Percentiles rank a stretch among this genome's conserved stretches.
phyloP scores from a whole-genome alignment of 64 coral and sea anemone genomes.

The Cladopsammia gracilis region DNA sequence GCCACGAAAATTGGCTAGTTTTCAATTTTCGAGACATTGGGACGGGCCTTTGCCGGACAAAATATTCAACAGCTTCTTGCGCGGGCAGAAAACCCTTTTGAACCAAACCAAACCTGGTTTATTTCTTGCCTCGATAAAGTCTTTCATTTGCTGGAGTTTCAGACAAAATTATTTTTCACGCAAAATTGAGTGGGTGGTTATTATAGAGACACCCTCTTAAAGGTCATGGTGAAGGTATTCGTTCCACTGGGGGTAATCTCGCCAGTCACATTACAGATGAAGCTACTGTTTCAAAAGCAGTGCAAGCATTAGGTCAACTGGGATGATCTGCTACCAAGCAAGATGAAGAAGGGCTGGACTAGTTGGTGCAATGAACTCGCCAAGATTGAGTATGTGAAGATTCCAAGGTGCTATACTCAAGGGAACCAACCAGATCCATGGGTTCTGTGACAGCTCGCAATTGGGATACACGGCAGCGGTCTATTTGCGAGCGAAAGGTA shows the following conservation, averaged over 20 bases:
- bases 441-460: constrained; percentile 62
- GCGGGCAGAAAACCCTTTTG: too few relatives aligned
- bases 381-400: background rate
- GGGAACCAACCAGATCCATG: constrained; percentile 6
- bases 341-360: constrained; percentile 8
- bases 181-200: too few relatives aligned
- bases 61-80: too few relatives aligned
- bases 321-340: too few relatives aligned
- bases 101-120: too few relatives aligned
- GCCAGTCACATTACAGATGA: constrained; percentile 51
- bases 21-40: too few relatives aligned
- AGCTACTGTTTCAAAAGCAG: constrained; percentile 61
- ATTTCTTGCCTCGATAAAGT: too few relatives aligned
- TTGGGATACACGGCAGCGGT: constrained; percentile 19
- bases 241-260: constrained; percentile 54
- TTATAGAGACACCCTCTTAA: too few relatives aligned
- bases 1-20: too few relatives aligned
- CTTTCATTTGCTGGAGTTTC: too few relatives aligned
- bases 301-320: background rate
- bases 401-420: constrained; percentile 45
- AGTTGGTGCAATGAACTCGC: constrained; percentile 54
- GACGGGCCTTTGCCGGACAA: too few relatives aligned
- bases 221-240: constrained; percentile 56
- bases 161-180: too few relatives aligned
- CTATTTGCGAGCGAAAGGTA: background rate